Conservation (phyloP, 30 jellyfish, hydroid and myxozoan genomes). For the Turritopsis rubra region DNA sequence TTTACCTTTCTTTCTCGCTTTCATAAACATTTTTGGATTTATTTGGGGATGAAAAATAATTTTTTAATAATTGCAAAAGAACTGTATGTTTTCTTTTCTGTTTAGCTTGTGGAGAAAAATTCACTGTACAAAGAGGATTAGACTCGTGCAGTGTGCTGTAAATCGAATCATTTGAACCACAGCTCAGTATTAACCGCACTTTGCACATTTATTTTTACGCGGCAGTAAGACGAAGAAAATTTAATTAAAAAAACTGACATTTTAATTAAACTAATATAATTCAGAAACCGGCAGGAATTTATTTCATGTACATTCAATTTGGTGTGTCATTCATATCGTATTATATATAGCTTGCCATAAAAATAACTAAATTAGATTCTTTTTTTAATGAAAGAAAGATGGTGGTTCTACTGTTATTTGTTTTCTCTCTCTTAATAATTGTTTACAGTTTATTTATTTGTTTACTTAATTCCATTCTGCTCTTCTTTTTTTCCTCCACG, state of each 20-base stretch:
- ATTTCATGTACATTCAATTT: neutral
- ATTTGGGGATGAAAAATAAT: neutral
- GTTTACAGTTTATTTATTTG: neutral
- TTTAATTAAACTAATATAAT: too few relatives aligned
- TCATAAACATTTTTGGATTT: too few relatives aligned
- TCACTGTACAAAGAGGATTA: neutral
- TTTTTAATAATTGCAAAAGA: neutral
- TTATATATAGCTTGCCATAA: too few relatives aligned
- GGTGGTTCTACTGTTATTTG: too few relatives aligned
- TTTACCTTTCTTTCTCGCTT: too few relatives aligned
- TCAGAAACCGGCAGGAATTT: neutral
- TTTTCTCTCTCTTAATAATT: neutral
- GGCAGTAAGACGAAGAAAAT: neutral
- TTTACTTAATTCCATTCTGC: neutral
- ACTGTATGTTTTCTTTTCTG: neutral
- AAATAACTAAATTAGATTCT: too few relatives aligned
- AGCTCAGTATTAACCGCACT: neutral
- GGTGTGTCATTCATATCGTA: too few relatives aligned
- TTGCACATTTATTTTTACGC: neutral
- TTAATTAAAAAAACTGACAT: neutral
- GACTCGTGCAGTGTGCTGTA: neutral
- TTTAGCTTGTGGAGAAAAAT: neutral
- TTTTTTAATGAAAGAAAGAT: neutral
- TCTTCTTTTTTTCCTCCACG: neutral
- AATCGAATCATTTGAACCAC: neutral